Conservation (phyloP, 37 sponge, comb jelly and placozoan species). For the Corticium candelabrum region DNA sequence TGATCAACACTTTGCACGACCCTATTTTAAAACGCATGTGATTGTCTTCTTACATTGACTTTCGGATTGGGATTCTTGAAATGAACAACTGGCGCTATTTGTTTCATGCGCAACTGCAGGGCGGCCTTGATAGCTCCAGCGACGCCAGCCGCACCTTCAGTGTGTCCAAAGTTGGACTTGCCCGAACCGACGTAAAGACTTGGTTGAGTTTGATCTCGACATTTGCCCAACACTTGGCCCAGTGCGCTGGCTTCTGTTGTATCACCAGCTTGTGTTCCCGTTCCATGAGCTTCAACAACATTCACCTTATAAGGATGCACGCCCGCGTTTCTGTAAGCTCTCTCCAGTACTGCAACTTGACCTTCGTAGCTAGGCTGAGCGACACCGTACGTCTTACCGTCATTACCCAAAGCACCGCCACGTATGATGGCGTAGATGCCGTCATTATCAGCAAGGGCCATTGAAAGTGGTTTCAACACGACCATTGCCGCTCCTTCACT, state of each 20-base stretch:
- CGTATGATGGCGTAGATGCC: not conserved
- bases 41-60: no score
- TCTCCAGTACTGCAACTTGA: conserved; percentile 10
- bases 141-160: conserved; percentile 21
- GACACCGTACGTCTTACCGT: conserved; percentile 16
- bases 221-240: conserved; percentile 7
- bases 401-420: not conserved
- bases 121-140: conserved; percentile 15
- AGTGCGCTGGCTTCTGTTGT: conserved; percentile 18
- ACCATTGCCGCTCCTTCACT: not conserved
- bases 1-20: no score
- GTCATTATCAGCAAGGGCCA: not conserved
- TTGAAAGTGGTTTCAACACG: not conserved
- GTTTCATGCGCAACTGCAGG: conserved; percentile 1
- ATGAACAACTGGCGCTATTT: conserved; percentile 23
- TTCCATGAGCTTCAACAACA: conserved; percentile 29
- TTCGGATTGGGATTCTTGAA: conserved; percentile 29
- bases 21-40: no score
- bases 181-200: conserved; percentile 22
- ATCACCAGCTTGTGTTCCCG: conserved; percentile 33
- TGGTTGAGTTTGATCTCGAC: not conserved
- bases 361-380: conserved; percentile 23
- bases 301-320: conserved; percentile 19
- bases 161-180: conserved; percentile 33
- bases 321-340: conserved; percentile 13